phyloP scores from a whole-genome alignment of 2,888 invertebrate genomes.

The Therioaphis trifolii region DNA sequence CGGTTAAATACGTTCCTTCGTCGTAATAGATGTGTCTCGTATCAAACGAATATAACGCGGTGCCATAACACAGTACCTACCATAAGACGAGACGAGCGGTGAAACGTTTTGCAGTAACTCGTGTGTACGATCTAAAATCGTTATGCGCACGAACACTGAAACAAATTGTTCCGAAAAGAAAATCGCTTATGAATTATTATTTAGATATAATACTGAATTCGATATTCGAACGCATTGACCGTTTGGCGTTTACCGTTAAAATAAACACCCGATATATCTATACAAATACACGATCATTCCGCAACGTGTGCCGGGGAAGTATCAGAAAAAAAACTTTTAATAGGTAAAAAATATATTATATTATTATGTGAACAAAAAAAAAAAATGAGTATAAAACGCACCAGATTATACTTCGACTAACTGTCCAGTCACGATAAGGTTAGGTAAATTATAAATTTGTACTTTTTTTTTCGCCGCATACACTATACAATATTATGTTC shows the following conservation, averaged over 20 bases:
- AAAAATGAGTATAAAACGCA: neutral
- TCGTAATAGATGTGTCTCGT: no score
- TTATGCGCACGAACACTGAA: no score
- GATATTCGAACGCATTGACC: no score
- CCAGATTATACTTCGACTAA: constrained; percentile 35
- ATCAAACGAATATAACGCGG: neutral
- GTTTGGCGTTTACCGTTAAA: no score
- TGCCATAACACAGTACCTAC: neutral
- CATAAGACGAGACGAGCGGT: no score
- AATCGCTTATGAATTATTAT: no score
- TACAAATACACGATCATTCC: no score
- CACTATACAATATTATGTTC: neutral
- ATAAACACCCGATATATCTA: no score
- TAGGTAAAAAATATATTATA: constrained; percentile 5
- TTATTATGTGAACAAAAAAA: neutral
- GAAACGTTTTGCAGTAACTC: no score
- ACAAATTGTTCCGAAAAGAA: no score
- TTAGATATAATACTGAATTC: no score
- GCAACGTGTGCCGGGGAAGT: neutral
- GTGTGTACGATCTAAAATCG: no score
- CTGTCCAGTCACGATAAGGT: constrained; percentile 57
- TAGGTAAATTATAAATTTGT: constrained; percentile 53
- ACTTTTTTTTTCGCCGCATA: constrained; percentile 1
- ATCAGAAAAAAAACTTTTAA: constrained; percentile 22
- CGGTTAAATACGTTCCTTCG: neutral